A percentile compares a stretch with the other conserved stretches of the same genome.
phyloP scores from a whole-genome alignment of 2,113 vertebrate species.

The Ochotona curzoniae region DNA sequence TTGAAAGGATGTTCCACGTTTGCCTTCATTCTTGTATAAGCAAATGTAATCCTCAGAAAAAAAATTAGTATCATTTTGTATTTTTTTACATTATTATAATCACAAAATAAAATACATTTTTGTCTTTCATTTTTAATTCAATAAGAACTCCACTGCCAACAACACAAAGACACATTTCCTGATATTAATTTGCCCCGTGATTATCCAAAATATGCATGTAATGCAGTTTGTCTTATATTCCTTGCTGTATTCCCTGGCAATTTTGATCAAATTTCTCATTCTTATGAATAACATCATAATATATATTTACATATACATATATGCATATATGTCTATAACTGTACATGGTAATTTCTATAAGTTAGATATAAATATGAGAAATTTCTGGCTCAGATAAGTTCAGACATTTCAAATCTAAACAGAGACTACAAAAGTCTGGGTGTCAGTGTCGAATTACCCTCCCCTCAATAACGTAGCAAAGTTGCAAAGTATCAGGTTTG shows the following conservation, averaged over 20 bases:
- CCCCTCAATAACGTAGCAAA: neutral
- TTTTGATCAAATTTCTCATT: neutral
- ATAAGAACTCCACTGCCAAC: neutral
- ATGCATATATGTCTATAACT: neutral
- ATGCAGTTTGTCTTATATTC: neutral
- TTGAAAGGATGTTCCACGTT: fast-evolving
- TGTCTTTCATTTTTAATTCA: neutral
- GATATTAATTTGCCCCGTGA: neutral
- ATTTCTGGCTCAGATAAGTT: neutral
- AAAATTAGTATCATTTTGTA: neutral
- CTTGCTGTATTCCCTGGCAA: neutral
- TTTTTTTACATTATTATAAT: neutral
- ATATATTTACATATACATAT: neutral
- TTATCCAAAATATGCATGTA: neutral
- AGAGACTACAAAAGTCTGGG: neutral
- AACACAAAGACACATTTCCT: neutral
- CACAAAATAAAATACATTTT: neutral
- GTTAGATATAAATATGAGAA: neutral
- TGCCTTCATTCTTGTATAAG: neutral
- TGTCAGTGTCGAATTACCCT: neutral
- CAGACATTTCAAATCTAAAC: neutral
- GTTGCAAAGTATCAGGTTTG: too few relatives aligned
- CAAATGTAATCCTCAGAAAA: neutral
- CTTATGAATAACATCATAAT: neutral
- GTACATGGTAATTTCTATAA: neutral